phyloP scores from a whole-genome alignment of 2,888 invertebrate species.

The Sinotaia quadrata region DNA sequence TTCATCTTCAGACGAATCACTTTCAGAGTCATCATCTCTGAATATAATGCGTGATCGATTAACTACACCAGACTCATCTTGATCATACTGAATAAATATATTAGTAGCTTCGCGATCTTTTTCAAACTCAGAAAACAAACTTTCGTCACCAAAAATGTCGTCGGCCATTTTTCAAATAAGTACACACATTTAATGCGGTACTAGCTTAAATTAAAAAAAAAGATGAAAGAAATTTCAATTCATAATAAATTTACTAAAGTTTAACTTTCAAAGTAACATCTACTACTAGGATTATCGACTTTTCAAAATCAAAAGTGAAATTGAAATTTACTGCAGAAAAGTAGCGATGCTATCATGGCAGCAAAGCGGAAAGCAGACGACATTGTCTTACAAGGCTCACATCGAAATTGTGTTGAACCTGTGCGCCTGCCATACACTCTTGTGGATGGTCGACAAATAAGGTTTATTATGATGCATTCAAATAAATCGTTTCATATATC shows the following conservation, averaged over 20 bases:
- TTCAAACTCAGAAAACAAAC: constrained; percentile 66
- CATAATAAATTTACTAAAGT: not conserved
- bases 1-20: constrained; percentile 35
- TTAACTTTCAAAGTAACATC: not conserved
- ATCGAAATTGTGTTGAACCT: not conserved
- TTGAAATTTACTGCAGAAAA: not conserved
- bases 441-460: constrained; percentile 12
- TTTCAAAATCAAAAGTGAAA: not conserved
- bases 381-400: not conserved
- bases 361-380: constrained; percentile 13
- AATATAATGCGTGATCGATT: constrained; percentile 47
- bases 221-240: not conserved
- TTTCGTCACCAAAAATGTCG: constrained; percentile 62
- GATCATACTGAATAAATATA: constrained; percentile 55
- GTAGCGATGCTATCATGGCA: not conserved
- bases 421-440: not conserved
- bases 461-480: constrained; percentile 13
- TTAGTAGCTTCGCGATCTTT: constrained; percentile 55
- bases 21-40: constrained; percentile 30
- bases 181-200: too few species aligned
- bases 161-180: constrained; percentile 58
- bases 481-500: not conserved
- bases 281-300: not conserved
- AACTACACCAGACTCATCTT: constrained; percentile 42
- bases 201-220: too few species aligned